These are phyloP conservation scores for Phrynocephalus forsythii DNA, from an alignment of 2,797 vertebrate genomes.

Conservation along the genomic window DNA sequence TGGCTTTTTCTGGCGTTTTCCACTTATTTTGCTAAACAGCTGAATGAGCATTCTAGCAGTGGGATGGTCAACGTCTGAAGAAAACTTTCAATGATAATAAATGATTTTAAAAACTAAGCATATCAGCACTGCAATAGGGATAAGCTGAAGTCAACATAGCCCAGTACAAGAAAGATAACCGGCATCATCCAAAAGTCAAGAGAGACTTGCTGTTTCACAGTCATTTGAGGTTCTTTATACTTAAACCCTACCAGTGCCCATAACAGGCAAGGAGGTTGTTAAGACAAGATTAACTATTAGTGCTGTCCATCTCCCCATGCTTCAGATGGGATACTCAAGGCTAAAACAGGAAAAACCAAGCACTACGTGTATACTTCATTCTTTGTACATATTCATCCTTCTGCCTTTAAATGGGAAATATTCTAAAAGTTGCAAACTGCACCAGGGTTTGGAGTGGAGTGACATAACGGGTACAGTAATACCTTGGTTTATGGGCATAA, in stretches of 20 bases:
- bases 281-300: background rate
- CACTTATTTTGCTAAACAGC: background rate
- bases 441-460: background rate
- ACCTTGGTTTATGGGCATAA: no score
- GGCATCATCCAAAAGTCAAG: background rate
- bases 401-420: background rate
- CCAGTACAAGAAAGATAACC: background rate
- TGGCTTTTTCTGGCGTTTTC: background rate
- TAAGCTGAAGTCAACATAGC: background rate
- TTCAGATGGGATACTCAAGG: background rate
- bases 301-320: background rate
- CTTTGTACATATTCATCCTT: background rate
- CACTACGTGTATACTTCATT: background rate
- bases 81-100: background rate
- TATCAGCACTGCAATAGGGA: background rate
- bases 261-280: background rate
- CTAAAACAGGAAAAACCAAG: background rate
- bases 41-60: background rate
- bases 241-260: background rate
- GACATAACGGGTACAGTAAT: background rate
- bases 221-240: background rate
- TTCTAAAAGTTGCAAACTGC: background rate
- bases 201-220: background rate
- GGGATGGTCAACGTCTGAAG: background rate
- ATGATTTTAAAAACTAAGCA: background rate